Base-by-base conservation (phyloP, 1,140 invertebrate species). In the Charaxes varanes region DNA sequence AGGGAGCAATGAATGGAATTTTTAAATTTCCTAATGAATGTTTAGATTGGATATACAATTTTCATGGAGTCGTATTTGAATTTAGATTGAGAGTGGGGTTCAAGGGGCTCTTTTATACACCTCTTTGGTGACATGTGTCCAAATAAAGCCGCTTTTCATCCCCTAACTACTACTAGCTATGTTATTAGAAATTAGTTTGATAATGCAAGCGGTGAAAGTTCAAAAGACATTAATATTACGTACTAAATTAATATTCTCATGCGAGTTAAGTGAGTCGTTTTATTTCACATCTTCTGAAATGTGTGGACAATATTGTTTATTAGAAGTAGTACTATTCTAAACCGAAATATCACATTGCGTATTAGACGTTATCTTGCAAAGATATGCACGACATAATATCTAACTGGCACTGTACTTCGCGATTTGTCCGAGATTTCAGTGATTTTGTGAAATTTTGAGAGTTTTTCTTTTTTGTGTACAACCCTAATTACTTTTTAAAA, bases 11-110 rank as follows among this genome's bases (percentile, higher is more conserved):
- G 53, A 62, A 62, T 55, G 49, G 34, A 49, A 55, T 70, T 71
- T 76, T 69, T 59, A 53, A 77, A 72, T 69, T 62, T 61, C 42
- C 53, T 77, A 80, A 77, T 77, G 66, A 80, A 78, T 78, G 71
- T 80, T 80, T 80, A 62, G 70, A 76, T 76, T 76, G 63, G 67
- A 70, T 55, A 58, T 71, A 66, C 64, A 62, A 72, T 65, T 65
- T 71, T 67, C 58, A 62, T 72, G 45, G 42, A 36, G 42, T 54
- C 57, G 48, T 71, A 72, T 80, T 74, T 77, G 68, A 79, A 80
- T 80, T 63, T 71, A 71, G 54, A 80, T 74, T 74, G 54, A 38
- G 41, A 54, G 31, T 50, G 58, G 72, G 65, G 62, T 71, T 52
- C 55, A 43, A 50, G 32, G 34, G 36, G 16, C 45, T 36, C 50